Base-by-base conservation (phyloP, 2,113 vertebrate genomes). In the Neoarius graeffei region DNA sequence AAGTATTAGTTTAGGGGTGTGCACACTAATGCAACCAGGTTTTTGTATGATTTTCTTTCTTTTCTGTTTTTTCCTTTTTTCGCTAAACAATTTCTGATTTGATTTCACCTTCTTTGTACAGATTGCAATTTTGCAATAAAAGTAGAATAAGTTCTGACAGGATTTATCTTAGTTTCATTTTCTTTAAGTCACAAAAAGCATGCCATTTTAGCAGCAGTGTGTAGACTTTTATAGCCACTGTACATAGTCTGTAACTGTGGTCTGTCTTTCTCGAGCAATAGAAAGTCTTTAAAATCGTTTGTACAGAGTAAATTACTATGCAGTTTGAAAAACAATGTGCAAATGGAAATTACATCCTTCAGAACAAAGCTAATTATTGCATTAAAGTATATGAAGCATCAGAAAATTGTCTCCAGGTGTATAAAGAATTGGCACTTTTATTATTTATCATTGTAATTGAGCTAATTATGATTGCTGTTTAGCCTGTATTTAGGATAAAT, bases 391-490 rank as follows among this genome's bases (percentile, higher is more conserved):
- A 90, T 87, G 87, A 81, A 88, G 64, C 91, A 89, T 91, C 91
- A 87, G 91, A 92, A 93, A 94, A 94, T 93, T 94, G 93, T 94
- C 92, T 94, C 92, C 93, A 95, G 93, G 94, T 94, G 94, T 91
- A 88, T 84, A 92, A 94, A 94, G 92, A 94, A 94, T 92, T 90
- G 90, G 85, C 91, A 91, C 90, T 91, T 93, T 89, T 90, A 91
- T 94, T 93, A 92, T 91, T 93, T 92, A 94, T 92, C 91, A 90
- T 90, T 93, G 92, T 91, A 92, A 90, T 92, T 92, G 90, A 92
- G 90, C 92, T 94, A 93, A 94, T 95, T 94, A 94, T 94, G 89
- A 92, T 88, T 87, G 85, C 79, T 90, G 87, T 85, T 89, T 85
- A 84, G 81, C 86, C 54, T 80, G 67, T 88, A 89, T 91, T 90